Base-by-base conservation (phyloP, 2,888 invertebrate genomes). In the Drosophila affinis region DNA sequence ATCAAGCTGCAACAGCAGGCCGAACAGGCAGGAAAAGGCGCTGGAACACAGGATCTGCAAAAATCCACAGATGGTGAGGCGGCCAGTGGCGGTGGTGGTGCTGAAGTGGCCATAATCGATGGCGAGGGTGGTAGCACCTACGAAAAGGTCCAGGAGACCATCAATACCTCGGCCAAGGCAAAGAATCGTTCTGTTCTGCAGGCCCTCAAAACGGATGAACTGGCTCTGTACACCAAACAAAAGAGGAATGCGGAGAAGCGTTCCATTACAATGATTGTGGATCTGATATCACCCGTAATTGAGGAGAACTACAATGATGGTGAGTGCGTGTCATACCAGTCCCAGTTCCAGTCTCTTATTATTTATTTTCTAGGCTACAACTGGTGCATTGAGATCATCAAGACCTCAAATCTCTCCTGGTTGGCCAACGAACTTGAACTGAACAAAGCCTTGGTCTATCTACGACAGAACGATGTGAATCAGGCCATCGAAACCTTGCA, bases 381-480 rank as follows among this genome's bases (percentile, higher is more conserved):
- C 78, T 98, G 98, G 98, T 99, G 99, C 92, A 97, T 98, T 59
- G 98, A 98, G 81, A 95, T 97, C 24, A 96, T 99, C 57, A 97
- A 98, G 90, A 95, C 96, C 53, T 98, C 98, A n/a, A 95, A 95
- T 90, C 97, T 96, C 86, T 94, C 95, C 45, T 94, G 94, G 90
- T 93, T 97, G 76, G 98, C 97, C 49, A 96, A 95, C 82, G 98
- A 96, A 93, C 93, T 98, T 77, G 98, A 98, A 92, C 95, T 98
- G 75, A 97, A 97, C 92, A 98, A 98, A 92, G 97, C 97, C 0
- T 95, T 97, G 74, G 96, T 96, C 90, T 96, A 95, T 91, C 92
- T 98, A 56, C 95, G 96, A 70, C 96, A 97, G 91, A 95, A 96
- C 73, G 96, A 97, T 90, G 94, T 97, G 59, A 93, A 93, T 56